These are phyloP conservation scores for Aleiodes alternator DNA, from an alignment of 2,888 invertebrate species.

Conservation along the genomic window DNA sequence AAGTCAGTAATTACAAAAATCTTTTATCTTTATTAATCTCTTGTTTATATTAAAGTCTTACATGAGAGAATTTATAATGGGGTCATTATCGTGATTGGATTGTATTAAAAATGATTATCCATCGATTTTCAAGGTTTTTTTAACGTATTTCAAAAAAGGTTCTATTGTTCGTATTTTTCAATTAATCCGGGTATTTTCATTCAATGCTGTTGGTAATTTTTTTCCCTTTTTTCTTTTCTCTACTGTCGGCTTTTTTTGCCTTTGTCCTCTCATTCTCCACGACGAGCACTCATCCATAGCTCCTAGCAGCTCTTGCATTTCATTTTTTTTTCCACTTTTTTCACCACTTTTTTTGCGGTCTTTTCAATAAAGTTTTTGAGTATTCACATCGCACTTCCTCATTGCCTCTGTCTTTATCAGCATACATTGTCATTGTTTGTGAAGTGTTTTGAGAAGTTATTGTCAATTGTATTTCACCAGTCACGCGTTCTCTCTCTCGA, in stretches of 20 bases:
- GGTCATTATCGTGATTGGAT: constrained; percentile 15
- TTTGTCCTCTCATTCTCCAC: constrained; percentile 17
- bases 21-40: constrained; percentile 31
- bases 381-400: constrained; percentile 11
- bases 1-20: constrained; percentile 30
- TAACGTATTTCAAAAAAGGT: neutral
- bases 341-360: neutral
- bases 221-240: too few relatives aligned
- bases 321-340: neutral
- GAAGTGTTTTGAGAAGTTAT: constrained; percentile 15
- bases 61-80: constrained; percentile 27
- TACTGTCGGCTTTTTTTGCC: constrained; percentile 8
- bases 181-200: constrained; percentile 39
- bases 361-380: constrained; percentile 5
- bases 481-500: constrained; percentile 8
- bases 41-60: constrained; percentile 19
- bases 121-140: constrained; percentile 17
- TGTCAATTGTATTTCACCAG: constrained; percentile 34
- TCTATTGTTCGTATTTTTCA: neutral
- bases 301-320: constrained; percentile 12
- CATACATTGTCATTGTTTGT: constrained; percentile 6
- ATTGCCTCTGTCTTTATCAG: constrained; percentile 11
- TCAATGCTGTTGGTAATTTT: neutral
- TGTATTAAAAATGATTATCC: constrained; percentile 6
- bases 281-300: constrained; percentile 33